Evolutionary conservation across 2,888 invertebrate species (phyloP).

Genomic region (Watsonalla cultraria): DNA sequence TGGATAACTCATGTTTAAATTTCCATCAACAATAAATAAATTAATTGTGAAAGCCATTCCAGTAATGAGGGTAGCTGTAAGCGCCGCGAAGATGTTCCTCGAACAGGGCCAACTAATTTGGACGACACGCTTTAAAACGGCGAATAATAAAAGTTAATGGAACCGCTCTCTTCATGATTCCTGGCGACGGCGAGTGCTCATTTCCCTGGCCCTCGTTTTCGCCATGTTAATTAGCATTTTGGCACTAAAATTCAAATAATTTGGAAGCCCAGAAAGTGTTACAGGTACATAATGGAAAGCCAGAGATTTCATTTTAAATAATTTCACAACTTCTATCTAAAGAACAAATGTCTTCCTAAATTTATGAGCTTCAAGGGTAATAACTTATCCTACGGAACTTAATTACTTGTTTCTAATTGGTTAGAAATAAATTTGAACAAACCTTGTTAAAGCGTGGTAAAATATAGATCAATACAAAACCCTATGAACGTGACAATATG

Average conservation of each 20-base stretch:
- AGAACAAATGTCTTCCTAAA: slow-evolving; percentile 2
- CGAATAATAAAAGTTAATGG: slow-evolving; percentile 76
- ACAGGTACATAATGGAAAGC: slow-evolving; percentile 6
- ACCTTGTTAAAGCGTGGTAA: neutral
- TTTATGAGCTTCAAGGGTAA: neutral
- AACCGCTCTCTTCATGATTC: slow-evolving; percentile 67
- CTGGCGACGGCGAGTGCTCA: slow-evolving; percentile 65
- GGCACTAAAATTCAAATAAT: slow-evolving; percentile 68
- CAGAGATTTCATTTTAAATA: neutral
- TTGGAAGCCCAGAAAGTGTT: slow-evolving; percentile 44
- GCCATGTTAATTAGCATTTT: slow-evolving; percentile 74
- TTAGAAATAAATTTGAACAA: neutral
- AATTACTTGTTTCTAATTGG: neutral
- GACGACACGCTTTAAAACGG: slow-evolving; percentile 71
- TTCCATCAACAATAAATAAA: slow-evolving; percentile 39
- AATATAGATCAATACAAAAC: neutral
- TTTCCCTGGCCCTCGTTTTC: slow-evolving; percentile 60
- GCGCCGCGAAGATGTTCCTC: slow-evolving; percentile 53
- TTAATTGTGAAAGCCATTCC: slow-evolving; percentile 51
- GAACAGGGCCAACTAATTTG: slow-evolving; percentile 74
- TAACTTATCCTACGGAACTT: neutral
- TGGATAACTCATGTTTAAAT: slow-evolving; percentile 1
- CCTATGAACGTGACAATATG: too few relatives aligned
- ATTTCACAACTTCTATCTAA: neutral
- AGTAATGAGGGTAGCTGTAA: slow-evolving; percentile 51